Evolutionary conservation across 2,797 vertebrate species (phyloP).

Genomic region (Urosaurus nigricauda): DNA sequence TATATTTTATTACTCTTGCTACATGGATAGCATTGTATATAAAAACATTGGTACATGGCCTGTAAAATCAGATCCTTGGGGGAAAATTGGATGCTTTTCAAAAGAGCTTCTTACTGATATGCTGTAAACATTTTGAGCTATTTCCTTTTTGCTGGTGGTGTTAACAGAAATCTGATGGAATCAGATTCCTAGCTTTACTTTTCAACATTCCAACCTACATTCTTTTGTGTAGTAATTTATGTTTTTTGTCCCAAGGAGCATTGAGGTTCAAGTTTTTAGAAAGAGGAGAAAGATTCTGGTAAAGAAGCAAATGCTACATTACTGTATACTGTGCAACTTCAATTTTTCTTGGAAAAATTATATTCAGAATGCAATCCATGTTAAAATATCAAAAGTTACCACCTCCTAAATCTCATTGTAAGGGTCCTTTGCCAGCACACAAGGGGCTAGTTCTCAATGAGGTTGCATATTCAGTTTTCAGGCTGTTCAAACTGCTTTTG

Average conservation of each 20-base stretch:
- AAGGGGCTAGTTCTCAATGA: neutral
- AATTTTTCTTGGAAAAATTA: too few relatives aligned
- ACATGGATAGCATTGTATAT: neutral
- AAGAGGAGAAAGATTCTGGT: neutral
- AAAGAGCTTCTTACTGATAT: neutral
- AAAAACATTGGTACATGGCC: neutral
- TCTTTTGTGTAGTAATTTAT: constrained; percentile 31
- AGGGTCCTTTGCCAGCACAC: neutral
- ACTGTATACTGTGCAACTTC: too few relatives aligned
- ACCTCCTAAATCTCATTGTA: neutral
- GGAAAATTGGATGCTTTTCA: neutral
- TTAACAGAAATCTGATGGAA: neutral
- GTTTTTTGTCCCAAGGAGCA: neutral
- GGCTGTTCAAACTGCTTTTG: neutral
- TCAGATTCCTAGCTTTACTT: constrained; percentile 8
- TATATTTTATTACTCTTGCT: neutral
- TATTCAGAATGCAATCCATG: too few relatives aligned
- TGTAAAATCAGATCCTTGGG: neutral
- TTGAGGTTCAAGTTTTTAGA: neutral
- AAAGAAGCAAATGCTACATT: neutral
- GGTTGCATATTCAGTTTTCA: neutral
- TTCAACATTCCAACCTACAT: neutral
- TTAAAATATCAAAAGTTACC: too few relatives aligned
- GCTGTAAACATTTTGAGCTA: neutral
- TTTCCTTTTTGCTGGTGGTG: constrained; percentile 22